phyloP scores from a whole-genome alignment of 2,113 vertebrate genomes.

The Baryphthengus martii region DNA sequence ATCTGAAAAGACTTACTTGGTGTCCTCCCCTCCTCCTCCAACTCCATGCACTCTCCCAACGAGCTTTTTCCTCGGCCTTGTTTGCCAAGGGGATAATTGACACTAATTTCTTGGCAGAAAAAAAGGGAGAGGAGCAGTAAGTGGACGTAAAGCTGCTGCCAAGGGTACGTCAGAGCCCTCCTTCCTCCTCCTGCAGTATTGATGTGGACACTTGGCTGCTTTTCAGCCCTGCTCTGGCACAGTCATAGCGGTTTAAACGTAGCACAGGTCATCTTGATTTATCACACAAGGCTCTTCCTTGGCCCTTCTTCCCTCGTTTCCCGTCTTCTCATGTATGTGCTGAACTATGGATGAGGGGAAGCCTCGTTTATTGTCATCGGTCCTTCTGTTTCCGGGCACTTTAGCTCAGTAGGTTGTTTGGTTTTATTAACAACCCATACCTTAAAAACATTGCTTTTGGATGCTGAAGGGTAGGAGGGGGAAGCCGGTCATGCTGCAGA shows the following conservation, averaged over 20 bases:
- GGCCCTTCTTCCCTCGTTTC: neutral
- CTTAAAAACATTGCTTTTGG: neutral
- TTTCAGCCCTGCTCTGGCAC: neutral
- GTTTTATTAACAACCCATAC: neutral
- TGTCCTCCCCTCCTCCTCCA: neutral
- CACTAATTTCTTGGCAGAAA: constrained; percentile 7
- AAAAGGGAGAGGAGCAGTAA: neutral
- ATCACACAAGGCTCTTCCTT: neutral
- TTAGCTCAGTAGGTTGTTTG: neutral
- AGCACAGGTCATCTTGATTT: neutral
- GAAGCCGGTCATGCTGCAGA: neutral
- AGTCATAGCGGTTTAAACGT: neutral
- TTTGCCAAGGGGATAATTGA: neutral
- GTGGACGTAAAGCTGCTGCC: neutral
- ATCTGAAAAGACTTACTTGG: neutral
- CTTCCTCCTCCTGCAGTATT: neutral
- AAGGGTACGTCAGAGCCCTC: neutral
- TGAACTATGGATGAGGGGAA: neutral
- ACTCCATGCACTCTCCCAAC: neutral
- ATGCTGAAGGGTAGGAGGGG: neutral
- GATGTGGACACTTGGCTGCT: constrained; percentile 25
- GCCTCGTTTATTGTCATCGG: neutral
- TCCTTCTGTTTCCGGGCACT: neutral
- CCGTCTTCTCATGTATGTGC: neutral
- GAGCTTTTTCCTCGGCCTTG: neutral